These are phyloP conservation scores for Lamprotornis superbus DNA, from an alignment of 2,113 vertebrate genomes.

Conservation along the genomic window DNA sequence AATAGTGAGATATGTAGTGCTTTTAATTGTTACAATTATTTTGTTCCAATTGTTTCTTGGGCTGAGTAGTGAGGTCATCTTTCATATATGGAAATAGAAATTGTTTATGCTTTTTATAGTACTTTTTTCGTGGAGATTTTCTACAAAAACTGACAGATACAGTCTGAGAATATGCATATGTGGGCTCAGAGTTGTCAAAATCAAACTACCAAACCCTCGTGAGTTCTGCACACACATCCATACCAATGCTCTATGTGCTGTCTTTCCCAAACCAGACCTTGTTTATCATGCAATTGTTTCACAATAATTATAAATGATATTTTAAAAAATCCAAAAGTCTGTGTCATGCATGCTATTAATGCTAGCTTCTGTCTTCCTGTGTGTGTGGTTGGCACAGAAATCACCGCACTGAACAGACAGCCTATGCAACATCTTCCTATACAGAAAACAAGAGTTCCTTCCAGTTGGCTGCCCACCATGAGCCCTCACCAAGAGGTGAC, in stretches of 20 bases:
- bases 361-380: neutral
- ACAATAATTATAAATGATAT: accelerated
- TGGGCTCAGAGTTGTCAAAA: neutral
- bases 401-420: neutral
- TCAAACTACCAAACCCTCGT: neutral
- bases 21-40: neutral
- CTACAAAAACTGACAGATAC: neutral
- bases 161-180: accelerated
- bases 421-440: accelerated
- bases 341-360: neutral
- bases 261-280: neutral
- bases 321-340: neutral
- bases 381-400: neutral
- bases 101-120: neutral
- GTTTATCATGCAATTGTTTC: neutral
- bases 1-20: neutral
- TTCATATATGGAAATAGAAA: neutral
- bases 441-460: neutral
- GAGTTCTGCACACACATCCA: neutral
- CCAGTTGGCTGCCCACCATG: neutral
- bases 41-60: neutral
- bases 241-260: neutral
- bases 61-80: neutral
- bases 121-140: neutral
- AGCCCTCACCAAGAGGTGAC: neutral